Evolutionary conservation across 2,888 invertebrate species (phyloP).

Genomic region (Synanthedon myopaeformis): DNA sequence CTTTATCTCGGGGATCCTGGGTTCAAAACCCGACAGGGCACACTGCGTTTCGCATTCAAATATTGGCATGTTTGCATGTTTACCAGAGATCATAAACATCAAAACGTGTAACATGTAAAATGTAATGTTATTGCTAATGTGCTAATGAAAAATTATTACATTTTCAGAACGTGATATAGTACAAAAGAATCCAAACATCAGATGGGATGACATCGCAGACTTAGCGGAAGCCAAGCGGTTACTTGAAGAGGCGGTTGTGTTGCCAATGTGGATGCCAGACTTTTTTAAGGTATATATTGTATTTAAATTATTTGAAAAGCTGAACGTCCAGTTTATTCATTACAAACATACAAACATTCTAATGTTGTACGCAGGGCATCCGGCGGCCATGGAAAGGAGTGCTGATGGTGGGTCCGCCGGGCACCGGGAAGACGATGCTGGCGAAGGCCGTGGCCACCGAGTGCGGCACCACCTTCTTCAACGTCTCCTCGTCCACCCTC

Average conservation of each 20-base stretch:
- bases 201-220: conserved; percentile 95
- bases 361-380: conserved; percentile 78
- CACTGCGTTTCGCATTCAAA: background rate
- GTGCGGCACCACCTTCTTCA: conserved; percentile 97
- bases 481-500: conserved; percentile 95
- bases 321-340: too few relatives aligned
- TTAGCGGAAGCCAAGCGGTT: conserved; percentile 89
- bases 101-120: too few relatives aligned
- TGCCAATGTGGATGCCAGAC: conserved; percentile 98
- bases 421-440: conserved; percentile 95
- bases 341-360: too few relatives aligned
- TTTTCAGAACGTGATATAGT: conserved; percentile 91
- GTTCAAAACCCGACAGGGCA: too few relatives aligned
- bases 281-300: conserved; percentile 99
- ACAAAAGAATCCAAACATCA: conserved; percentile 95
- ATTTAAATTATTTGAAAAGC: too few relatives aligned
- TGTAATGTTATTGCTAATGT: too few relatives aligned
- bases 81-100: too few relatives aligned
- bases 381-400: conserved; percentile 97
- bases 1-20: background rate
- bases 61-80: too few relatives aligned
- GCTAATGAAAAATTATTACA: too few relatives aligned
- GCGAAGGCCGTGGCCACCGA: conserved; percentile 99
- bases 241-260: conserved; percentile 95
- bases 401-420: conserved; percentile 93